Percentiles rank a stretch among this genome's conserved stretches.
Conservation (phyloP, 2,888 invertebrate genomes). For the Odontocerum albicorne region DNA sequence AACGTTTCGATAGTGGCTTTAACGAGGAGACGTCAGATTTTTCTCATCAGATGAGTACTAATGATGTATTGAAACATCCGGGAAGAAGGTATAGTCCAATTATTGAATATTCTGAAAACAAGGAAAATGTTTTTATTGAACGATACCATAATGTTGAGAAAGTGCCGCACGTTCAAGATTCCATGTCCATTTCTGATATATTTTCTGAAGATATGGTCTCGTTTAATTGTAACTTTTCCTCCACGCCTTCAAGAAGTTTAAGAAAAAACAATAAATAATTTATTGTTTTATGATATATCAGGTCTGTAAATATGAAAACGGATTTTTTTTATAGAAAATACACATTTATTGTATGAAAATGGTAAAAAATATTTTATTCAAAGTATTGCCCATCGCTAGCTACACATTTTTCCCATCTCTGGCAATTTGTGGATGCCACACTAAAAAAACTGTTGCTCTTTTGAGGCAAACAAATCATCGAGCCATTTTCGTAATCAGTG, state of each 20-base stretch:
- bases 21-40: conserved; percentile 53
- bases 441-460: too few species aligned
- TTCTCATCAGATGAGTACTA: conserved; percentile 20
- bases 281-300: not conserved
- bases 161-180: conserved; percentile 45
- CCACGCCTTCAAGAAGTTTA: conserved; percentile 56
- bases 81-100: conserved; percentile 42
- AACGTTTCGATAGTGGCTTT: conserved; percentile 54
- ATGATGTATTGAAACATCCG: conserved; percentile 28
- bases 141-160: conserved; percentile 46
- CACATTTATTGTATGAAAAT: too few species aligned
- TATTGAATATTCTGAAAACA: conserved; percentile 46
- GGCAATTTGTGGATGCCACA: too few species aligned
- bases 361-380: too few species aligned
- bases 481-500: too few species aligned
- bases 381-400: too few species aligned
- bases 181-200: conserved; percentile 53
- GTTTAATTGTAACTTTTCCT: conserved; percentile 51
- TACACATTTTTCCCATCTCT: too few species aligned
- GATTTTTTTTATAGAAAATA: too few species aligned
- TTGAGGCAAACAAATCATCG: too few species aligned
- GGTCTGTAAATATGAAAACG: too few species aligned
- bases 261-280: conserved; percentile 13
- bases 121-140: conserved; percentile 46
- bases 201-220: conserved; percentile 50